These are phyloP conservation scores for Neofelis nebulosa DNA, from an alignment of 2,113 vertebrate species.

Conservation along the genomic window DNA sequence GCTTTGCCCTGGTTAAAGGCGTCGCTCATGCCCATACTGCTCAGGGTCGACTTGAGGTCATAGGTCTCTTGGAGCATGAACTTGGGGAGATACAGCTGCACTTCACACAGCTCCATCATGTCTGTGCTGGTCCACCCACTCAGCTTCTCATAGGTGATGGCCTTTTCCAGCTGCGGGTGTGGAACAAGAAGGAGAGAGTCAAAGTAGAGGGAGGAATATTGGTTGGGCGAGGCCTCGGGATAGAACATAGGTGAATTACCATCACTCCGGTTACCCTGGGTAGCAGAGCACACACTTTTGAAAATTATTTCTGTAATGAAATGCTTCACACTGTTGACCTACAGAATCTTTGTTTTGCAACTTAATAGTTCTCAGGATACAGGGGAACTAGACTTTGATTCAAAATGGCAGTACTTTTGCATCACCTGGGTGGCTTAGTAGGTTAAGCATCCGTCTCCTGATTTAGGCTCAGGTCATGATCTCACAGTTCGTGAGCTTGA, in stretches of 20 bases:
- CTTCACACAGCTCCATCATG: slow-evolving; percentile 83
- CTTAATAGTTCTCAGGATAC: background rate
- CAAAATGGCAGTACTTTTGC: background rate
- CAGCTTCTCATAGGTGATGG: slow-evolving; percentile 88
- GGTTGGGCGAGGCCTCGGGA: background rate
- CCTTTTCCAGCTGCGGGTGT: slow-evolving; percentile 86
- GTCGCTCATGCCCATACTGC: slow-evolving; percentile 89
- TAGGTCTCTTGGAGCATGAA: slow-evolving; percentile 90
- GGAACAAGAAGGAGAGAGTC: slow-evolving; percentile 37
- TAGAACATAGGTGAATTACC: background rate
- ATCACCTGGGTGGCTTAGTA: no score
- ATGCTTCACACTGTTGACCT: background rate
- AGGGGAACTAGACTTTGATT: background rate
- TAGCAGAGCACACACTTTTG: background rate
- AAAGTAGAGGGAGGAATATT: background rate
- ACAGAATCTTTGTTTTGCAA: background rate
- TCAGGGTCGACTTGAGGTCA: slow-evolving; percentile 84
- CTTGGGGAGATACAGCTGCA: slow-evolving; percentile 87
- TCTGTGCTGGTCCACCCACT: slow-evolving; percentile 85
- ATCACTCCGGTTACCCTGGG: background rate
- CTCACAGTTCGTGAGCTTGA: no score
- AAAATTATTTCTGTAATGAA: background rate
- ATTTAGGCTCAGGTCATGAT: no score
- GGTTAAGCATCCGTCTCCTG: no score
- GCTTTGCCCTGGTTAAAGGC: slow-evolving; percentile 82